phyloP scores from a whole-genome alignment of 2,888 invertebrate genomes.

The Zonitis immaculata region DNA sequence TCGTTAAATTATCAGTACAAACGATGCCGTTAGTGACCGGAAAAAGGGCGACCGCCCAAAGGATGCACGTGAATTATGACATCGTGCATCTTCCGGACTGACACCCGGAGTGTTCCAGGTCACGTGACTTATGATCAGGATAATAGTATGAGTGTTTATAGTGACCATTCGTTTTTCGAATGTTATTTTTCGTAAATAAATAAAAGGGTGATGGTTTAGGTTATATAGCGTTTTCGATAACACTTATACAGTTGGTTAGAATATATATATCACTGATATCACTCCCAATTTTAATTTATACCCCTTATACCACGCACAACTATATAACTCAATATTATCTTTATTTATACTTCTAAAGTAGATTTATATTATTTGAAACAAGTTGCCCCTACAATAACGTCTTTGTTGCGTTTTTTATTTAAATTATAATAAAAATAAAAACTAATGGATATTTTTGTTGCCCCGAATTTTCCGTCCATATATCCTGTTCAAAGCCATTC shows the following conservation, averaged over 20 bases:
- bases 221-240: background rate
- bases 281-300: too few relatives aligned
- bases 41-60: constrained; percentile 14
- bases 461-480: too few relatives aligned
- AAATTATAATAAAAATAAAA: too few relatives aligned
- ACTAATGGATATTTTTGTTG: too few relatives aligned
- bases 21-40: constrained; percentile 23
- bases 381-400: too few relatives aligned
- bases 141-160: constrained; percentile 23
- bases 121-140: constrained; percentile 31
- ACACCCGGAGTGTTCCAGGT: constrained; percentile 22
- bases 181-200: background rate
- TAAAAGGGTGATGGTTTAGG: too few relatives aligned
- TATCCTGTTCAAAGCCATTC: background rate
- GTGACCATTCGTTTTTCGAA: constrained; percentile 2
- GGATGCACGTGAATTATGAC: constrained; percentile 27
- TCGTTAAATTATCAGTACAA: constrained; percentile 5
- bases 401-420: too few relatives aligned
- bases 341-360: too few relatives aligned
- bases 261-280: background rate
- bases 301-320: too few relatives aligned
- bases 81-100: constrained; percentile 33
- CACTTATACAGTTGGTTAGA: background rate
- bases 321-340: too few relatives aligned
- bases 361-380: too few relatives aligned